A percentile compares a stretch with the other conserved stretches of the same genome.
These are phyloP conservation scores for Ectobius pallidus DNA, from an alignment of 2,888 invertebrate species.

Conservation along the genomic window DNA sequence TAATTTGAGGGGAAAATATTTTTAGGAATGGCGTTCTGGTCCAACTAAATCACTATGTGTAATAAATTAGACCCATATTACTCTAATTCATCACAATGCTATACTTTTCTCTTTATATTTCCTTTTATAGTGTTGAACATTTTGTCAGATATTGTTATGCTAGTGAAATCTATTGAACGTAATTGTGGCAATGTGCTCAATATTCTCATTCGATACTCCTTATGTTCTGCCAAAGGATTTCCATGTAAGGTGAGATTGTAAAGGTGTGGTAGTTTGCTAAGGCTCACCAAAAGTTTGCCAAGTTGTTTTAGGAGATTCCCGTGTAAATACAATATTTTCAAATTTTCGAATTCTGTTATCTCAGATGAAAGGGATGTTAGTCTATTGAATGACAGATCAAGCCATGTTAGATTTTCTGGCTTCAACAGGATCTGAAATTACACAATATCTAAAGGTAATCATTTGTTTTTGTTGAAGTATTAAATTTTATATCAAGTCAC, in stretches of 20 bases:
- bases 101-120: too few relatives aligned
- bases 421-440: slow-evolving; percentile 47
- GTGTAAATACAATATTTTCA: slow-evolving; percentile 49
- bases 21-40: too few relatives aligned
- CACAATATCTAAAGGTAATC: too few relatives aligned
- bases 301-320: slow-evolving; percentile 47
- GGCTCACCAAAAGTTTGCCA: slow-evolving; percentile 39
- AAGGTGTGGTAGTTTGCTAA: slow-evolving; percentile 45
- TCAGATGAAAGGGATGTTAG: slow-evolving; percentile 45
- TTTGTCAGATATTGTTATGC: slow-evolving; percentile 45
- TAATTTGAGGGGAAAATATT: too few relatives aligned
- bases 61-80: too few relatives aligned
- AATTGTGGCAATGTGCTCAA: slow-evolving; percentile 45
- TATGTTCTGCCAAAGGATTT: slow-evolving; percentile 51
- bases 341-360: slow-evolving; percentile 43
- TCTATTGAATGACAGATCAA: slow-evolving; percentile 49
- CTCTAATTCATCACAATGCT: too few relatives aligned
- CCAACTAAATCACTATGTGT: too few relatives aligned
- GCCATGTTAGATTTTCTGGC: slow-evolving; percentile 49
- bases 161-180: slow-evolving; percentile 48
- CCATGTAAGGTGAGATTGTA: slow-evolving; percentile 49
- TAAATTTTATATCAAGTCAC: too few relatives aligned
- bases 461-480: too few relatives aligned
- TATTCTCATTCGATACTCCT: slow-evolving; percentile 46
- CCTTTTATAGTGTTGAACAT: too few relatives aligned